Percentiles rank a stretch among this genome's conserved stretches.
phyloP scores from a whole-genome alignment of 2,113 vertebrate genomes.

The Eptatretus burgeri region DNA sequence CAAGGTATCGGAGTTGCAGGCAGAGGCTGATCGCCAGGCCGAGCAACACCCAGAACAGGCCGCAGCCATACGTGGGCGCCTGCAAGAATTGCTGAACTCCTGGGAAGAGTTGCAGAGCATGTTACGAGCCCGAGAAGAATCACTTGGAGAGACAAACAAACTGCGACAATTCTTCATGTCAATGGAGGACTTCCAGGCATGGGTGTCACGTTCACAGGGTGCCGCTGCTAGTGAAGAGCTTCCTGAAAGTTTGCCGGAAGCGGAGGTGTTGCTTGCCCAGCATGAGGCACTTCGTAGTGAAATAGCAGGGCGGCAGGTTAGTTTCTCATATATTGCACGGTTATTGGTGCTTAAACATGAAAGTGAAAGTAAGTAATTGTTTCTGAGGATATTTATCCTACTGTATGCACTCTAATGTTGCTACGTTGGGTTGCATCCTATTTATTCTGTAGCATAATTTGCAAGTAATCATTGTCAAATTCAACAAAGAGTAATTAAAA shows the following conservation, averaged over 20 bases:
- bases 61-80: slow-evolving; percentile 19
- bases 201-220: slow-evolving; percentile 62
- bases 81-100: slow-evolving; percentile 16
- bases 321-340: too few species aligned
- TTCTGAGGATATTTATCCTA: too few species aligned
- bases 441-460: too few species aligned
- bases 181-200: slow-evolving; percentile 65
- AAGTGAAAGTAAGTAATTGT: too few species aligned
- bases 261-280: slow-evolving; percentile 36
- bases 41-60: slow-evolving; percentile 35
- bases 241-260: slow-evolving; percentile 33
- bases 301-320: slow-evolving; percentile 19
- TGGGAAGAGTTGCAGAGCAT: slow-evolving; percentile 41
- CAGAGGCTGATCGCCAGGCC: slow-evolving; percentile 28
- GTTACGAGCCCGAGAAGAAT: slow-evolving; percentile 31
- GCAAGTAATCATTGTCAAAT: too few species aligned
- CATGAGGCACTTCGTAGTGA: slow-evolving; percentile 31
- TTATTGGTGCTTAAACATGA: too few species aligned
- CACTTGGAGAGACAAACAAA: slow-evolving; percentile 58
- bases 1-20: slow-evolving; percentile 27
- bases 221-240: slow-evolving; percentile 43
- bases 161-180: slow-evolving; percentile 70
- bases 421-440: too few species aligned
- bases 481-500: too few species aligned
- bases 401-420: too few species aligned